Percentiles rank a stretch among this genome's conserved stretches.
These are phyloP conservation scores for Oreonectes daqikongensis DNA, from an alignment of 2,797 vertebrate species.

Conservation along the genomic window DNA sequence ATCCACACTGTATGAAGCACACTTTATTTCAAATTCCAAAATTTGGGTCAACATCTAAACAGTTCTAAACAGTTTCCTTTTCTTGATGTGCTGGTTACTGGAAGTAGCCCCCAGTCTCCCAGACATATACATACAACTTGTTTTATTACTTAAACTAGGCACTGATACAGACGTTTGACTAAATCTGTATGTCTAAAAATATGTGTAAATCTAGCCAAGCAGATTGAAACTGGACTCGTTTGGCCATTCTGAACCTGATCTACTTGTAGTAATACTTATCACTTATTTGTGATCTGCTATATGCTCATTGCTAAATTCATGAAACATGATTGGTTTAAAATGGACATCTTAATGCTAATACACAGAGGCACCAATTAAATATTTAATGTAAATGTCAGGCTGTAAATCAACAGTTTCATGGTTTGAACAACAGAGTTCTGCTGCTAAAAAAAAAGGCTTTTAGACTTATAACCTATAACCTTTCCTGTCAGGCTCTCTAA, in stretches of 20 bases:
- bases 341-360: background rate
- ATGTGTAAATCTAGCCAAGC: background rate
- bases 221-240: background rate
- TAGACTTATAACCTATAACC: slow-evolving; percentile 29
- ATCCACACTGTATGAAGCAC: background rate
- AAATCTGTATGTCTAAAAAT: background rate
- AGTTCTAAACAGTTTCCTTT: slow-evolving; percentile 26
- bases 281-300: no score
- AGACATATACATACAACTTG: slow-evolving; percentile 3
- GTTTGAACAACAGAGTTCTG: no score
- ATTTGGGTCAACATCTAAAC: slow-evolving; percentile 38
- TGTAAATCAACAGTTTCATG: no score
- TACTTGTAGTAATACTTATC: no score
- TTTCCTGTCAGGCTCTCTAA: slow-evolving; percentile 42
- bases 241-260: no score
- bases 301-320: no score
- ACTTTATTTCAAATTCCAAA: slow-evolving; percentile 6
- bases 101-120: slow-evolving; percentile 22
- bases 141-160: background rate
- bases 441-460: background rate
- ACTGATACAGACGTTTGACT: background rate
- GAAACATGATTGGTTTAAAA: no score
- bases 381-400: slow-evolving; percentile 30
- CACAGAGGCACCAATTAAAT: slow-evolving; percentile 15
- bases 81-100: slow-evolving; percentile 36